These are phyloP conservation scores for Sebastes umbrosus DNA, from an alignment of 2,797 vertebrate species.

Conservation along the genomic window DNA sequence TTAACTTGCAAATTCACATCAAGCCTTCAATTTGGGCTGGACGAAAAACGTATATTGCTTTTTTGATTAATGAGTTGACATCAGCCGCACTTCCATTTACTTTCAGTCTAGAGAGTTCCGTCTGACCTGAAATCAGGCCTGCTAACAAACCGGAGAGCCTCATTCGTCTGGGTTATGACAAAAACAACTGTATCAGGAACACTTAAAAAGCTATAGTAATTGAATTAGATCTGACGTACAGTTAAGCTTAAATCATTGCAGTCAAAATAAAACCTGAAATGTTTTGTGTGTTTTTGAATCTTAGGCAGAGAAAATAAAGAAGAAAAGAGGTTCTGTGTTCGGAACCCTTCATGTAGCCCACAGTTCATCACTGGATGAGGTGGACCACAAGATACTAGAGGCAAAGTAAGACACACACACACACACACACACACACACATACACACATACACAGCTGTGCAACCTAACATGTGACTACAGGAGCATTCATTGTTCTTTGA, in stretches of 20 bases:
- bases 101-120: neutral
- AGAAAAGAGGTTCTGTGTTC: conserved; percentile 95
- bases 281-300: neutral
- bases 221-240: neutral
- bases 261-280: neutral
- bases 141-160: neutral
- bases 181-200: neutral
- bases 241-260: neutral
- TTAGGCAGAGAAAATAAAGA: conserved; percentile 99
- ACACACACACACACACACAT: neutral
- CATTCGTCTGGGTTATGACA: neutral
- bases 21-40: neutral
- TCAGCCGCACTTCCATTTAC: neutral
- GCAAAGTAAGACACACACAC: conserved; percentile 88
- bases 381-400: conserved; percentile 99
- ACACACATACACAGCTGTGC: too few species aligned
- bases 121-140: neutral
- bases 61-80: neutral
- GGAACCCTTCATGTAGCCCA: conserved; percentile 97
- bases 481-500: neutral
- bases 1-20: neutral
- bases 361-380: conserved; percentile 97
- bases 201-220: neutral
- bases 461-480: neutral
- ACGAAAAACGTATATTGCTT: neutral